Evolutionary conservation across 2,113 vertebrate genomes (phyloP).

Genomic region (Isichthys henryi): DNA sequence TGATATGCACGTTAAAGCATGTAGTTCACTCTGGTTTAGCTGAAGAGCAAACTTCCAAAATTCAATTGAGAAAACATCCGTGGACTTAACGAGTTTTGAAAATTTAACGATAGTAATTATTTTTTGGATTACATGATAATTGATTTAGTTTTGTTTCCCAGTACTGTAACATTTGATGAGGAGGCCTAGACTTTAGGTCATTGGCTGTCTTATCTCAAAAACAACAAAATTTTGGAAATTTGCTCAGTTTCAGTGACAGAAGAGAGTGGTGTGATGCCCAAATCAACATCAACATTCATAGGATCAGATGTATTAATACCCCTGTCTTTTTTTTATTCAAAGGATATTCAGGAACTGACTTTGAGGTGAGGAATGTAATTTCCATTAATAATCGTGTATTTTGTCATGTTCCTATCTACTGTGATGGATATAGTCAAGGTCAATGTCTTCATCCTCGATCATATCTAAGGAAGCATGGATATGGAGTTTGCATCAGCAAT

Average conservation of each 20-base stretch:
- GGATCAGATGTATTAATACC: background rate
- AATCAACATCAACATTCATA: background rate
- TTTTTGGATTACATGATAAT: background rate
- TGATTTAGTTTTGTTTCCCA: background rate
- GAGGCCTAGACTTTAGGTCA: background rate
- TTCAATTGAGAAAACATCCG: background rate
- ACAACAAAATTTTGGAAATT: background rate
- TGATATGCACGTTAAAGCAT: background rate
- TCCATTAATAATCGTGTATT: background rate
- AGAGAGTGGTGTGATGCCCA: background rate
- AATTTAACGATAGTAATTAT: background rate
- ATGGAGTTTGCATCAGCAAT: background rate
- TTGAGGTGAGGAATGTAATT: conserved; percentile 11
- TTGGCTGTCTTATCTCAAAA: background rate
- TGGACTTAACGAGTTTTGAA: background rate
- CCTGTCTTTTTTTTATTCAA: background rate
- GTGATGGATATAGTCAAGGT: background rate
- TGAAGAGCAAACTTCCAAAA: background rate
- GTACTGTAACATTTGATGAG: background rate
- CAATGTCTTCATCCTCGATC: background rate
- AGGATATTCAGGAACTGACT: conserved; percentile 23
- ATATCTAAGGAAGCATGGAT: background rate
- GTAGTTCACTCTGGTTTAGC: background rate
- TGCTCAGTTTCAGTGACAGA: background rate
- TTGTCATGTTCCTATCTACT: background rate